Percentiles rank a stretch among this genome's conserved stretches.
Evolutionary conservation across 2,888 invertebrate species (phyloP).

Genomic region (Meta bourneti): DNA sequence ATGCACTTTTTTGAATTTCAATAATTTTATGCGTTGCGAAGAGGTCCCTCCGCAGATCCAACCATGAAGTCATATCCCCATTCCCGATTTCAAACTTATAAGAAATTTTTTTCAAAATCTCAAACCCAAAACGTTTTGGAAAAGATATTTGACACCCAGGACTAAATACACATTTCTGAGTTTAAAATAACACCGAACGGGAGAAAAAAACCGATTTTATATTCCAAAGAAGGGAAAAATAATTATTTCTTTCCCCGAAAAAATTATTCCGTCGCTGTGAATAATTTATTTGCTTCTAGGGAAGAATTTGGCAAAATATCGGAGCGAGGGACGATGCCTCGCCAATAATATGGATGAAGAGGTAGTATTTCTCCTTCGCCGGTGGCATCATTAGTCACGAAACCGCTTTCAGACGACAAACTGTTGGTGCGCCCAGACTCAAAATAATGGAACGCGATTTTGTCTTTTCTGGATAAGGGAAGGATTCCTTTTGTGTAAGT

Average conservation of each 20-base stretch:
- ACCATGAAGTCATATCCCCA: too few species aligned
- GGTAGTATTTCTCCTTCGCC: constrained; percentile 12
- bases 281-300: background rate
- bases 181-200: background rate
- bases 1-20: too few species aligned
- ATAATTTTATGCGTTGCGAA: too few species aligned
- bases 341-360: constrained; percentile 3
- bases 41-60: too few species aligned
- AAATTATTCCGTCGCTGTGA: background rate
- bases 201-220: background rate
- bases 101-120: too few species aligned
- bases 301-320: background rate
- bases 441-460: constrained; percentile 8
- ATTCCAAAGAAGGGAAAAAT: background rate
- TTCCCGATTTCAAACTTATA: too few species aligned
- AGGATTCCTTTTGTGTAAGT: background rate
- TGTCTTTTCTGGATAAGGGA: background rate
- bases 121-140: too few species aligned
- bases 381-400: constrained; percentile 31
- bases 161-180: background rate
- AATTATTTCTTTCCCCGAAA: background rate
- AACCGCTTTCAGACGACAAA: constrained; percentile 27
- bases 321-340: background rate
- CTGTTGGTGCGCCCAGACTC: background rate
- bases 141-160: background rate